Conservation (phyloP, 2,113 vertebrate genomes). For the Aptenodytes forsteri region DNA sequence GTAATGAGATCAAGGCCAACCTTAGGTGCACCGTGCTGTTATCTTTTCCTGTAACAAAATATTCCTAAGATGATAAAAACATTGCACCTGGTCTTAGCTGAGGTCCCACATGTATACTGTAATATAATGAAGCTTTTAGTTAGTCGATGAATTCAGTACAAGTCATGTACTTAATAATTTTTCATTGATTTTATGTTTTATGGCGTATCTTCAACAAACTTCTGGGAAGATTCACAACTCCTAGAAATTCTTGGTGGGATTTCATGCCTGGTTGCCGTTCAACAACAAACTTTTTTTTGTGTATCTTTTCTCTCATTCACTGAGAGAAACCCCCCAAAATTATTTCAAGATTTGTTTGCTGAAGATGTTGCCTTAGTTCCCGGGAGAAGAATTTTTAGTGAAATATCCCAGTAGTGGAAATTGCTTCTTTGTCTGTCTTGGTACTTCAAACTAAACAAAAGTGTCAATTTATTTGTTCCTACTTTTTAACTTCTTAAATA, state of each 20-base stretch:
- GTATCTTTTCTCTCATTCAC: background rate
- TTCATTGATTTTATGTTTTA: background rate
- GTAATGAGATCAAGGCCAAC: background rate
- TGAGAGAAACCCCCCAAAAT: background rate
- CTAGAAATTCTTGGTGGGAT: background rate
- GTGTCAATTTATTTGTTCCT: background rate
- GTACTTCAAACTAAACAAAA: background rate
- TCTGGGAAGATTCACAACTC: background rate
- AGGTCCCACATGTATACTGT: background rate
- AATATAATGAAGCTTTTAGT: background rate
- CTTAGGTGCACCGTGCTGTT: background rate
- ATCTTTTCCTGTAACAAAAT: background rate
- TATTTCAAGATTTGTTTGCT: background rate
- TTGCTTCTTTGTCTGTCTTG: background rate
- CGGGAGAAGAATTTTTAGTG: background rate
- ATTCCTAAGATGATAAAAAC: background rate
- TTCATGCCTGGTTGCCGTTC: background rate
- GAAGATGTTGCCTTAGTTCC: background rate
- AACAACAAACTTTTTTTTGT: background rate
- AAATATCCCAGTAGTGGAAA: background rate
- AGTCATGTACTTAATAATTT: background rate
- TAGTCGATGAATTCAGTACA: background rate
- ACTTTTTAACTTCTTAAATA: background rate
- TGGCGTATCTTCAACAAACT: background rate
- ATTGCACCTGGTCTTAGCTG: background rate